Conservation (phyloP, 2,888 invertebrate species). For the Auanema freiburgensis region DNA sequence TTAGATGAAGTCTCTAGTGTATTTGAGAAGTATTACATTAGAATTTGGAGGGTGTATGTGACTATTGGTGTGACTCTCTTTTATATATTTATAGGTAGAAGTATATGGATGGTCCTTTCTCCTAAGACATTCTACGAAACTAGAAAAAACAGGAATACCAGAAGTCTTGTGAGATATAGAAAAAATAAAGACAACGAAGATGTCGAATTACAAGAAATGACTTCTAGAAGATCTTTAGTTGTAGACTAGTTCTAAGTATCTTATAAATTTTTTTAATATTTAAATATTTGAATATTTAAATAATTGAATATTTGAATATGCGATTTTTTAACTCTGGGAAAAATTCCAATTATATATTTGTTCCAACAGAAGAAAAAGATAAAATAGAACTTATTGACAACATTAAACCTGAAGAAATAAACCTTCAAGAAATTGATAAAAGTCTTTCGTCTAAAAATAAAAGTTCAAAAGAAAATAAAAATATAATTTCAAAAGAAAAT, state of each 20-base stretch:
- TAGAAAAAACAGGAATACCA: conserved; percentile 2
- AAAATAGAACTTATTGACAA: too few relatives aligned
- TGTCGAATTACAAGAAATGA: not conserved
- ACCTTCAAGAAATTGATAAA: too few relatives aligned
- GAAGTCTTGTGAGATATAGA: not conserved
- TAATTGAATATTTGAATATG: not conserved
- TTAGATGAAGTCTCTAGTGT: not conserved
- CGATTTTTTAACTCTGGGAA: conserved; percentile 10
- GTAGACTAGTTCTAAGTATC: not conserved
- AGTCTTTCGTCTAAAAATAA: too few relatives aligned
- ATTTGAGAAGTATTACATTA: not conserved
- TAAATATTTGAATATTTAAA: not conserved
- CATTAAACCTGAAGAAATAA: too few relatives aligned
- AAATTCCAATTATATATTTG: too few relatives aligned
- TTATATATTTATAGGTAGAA: conserved; percentile 13
- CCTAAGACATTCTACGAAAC: conserved; percentile 14
- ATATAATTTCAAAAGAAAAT: too few relatives aligned
- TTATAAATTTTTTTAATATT: not conserved
- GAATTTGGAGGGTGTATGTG: not conserved
- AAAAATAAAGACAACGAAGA: not conserved
- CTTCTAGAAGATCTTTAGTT: not conserved
- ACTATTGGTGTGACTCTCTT: conserved; percentile 8
- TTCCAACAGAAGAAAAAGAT: too few relatives aligned
- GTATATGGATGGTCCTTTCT: conserved; percentile 18
- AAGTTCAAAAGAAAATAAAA: too few relatives aligned